phyloP scores from a whole-genome alignment of 2,797 vertebrate genomes.

The Gallinago nigripennis region DNA sequence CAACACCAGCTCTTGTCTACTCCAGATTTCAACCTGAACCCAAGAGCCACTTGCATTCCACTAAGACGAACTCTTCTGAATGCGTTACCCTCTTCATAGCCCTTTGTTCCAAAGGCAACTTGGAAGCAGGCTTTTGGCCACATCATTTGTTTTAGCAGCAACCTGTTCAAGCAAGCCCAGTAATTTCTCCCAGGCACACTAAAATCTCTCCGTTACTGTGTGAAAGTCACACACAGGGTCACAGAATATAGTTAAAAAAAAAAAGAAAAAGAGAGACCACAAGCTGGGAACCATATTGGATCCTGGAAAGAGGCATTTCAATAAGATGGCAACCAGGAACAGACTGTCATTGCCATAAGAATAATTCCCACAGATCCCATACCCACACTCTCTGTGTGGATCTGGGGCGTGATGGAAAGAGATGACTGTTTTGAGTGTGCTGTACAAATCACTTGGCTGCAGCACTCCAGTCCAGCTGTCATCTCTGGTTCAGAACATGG shows the following conservation, averaged over 20 bases:
- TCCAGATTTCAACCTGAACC: background rate
- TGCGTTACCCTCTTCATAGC: background rate
- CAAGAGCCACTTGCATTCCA: background rate
- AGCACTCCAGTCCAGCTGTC: slow-evolving; percentile 13
- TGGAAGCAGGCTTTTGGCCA: background rate
- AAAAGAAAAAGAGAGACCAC: background rate
- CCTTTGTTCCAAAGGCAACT: background rate
- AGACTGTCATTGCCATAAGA: background rate
- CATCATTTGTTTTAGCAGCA: background rate
- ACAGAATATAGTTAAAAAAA: accelerated
- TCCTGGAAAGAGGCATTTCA: background rate
- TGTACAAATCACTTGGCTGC: background rate
- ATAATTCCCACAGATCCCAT: background rate
- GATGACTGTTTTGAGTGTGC: background rate
- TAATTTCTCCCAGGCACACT: background rate
- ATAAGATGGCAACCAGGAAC: background rate
- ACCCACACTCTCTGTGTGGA: background rate
- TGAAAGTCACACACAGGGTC: background rate
- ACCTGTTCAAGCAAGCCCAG: background rate
- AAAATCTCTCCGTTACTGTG: background rate
- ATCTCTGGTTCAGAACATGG: background rate
- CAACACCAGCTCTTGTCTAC: background rate
- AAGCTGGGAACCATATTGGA: background rate
- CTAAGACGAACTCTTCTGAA: background rate
- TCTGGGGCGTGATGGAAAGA: background rate